phyloP scores from a whole-genome alignment of 1,140 invertebrate species.

The Bombus impatiens region DNA sequence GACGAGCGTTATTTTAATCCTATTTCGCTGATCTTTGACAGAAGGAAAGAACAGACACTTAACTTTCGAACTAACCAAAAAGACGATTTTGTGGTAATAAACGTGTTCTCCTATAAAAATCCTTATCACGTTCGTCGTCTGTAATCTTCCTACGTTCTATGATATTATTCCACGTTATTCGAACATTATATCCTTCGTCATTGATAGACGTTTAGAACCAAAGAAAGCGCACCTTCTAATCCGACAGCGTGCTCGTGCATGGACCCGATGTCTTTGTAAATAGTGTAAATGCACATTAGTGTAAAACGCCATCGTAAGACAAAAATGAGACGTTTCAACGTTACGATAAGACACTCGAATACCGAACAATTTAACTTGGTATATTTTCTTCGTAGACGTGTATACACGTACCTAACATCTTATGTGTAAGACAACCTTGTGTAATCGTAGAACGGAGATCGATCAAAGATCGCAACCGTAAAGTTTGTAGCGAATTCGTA shows the following conservation, averaged over 20 bases:
- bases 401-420: constrained; percentile 20
- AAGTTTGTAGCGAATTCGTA: background rate
- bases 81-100: too few species aligned
- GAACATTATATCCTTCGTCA: background rate
- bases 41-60: too few species aligned
- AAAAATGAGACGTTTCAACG: background rate
- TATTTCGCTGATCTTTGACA: too few species aligned
- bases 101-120: background rate
- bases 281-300: constrained; percentile 76
- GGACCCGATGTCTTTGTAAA: constrained; percentile 70
- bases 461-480: background rate
- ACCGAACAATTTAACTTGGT: constrained; percentile 23
- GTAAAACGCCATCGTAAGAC: constrained; percentile 37
- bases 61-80: too few species aligned
- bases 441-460: constrained; percentile 21
- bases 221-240: background rate
- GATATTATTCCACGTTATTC: background rate
- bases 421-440: constrained; percentile 8
- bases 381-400: constrained; percentile 60
- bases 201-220: background rate
- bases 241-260: constrained; percentile 28
- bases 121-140: background rate
- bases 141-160: background rate
- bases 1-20: too few species aligned
- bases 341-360: background rate